phyloP scores from a whole-genome alignment of 2,888 invertebrate genomes.

The Acanthosepion lycidas region DNA sequence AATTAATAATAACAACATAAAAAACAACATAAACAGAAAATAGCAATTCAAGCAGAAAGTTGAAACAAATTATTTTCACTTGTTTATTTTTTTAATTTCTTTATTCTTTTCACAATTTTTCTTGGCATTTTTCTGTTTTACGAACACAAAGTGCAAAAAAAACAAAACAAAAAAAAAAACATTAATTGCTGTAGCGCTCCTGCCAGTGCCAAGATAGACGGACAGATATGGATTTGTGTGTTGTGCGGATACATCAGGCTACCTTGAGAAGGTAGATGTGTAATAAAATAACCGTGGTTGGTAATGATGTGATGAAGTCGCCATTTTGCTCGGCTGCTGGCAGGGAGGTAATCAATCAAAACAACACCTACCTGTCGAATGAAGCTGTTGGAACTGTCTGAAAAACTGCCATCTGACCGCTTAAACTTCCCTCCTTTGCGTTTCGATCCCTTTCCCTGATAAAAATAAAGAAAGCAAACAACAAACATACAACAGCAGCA shows the following conservation, averaged over 20 bases:
- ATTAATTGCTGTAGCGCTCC: neutral
- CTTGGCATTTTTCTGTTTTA: neutral
- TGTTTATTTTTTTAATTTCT: neutral
- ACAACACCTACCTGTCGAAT: constrained; percentile 67
- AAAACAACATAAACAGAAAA: neutral
- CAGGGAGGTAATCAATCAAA: constrained; percentile 37
- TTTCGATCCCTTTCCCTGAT: constrained; percentile 66
- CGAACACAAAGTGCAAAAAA: neutral
- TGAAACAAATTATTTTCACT: neutral
- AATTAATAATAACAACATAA: neutral
- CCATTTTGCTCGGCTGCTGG: constrained; percentile 41
- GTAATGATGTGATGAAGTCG: neutral
- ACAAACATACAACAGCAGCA: neutral
- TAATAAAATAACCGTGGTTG: neutral
- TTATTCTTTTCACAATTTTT: neutral
- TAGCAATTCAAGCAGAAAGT: neutral
- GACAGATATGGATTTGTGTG: neutral
- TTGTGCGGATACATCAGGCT: neutral
- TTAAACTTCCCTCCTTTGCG: constrained; percentile 65
- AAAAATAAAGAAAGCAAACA: neutral
- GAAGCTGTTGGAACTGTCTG: constrained; percentile 73
- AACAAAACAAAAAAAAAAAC: neutral
- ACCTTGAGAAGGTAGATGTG: neutral
- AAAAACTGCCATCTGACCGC: constrained; percentile 71
- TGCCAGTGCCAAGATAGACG: neutral